Evolutionary conservation across 2,888 invertebrate genomes (phyloP).

Genomic region (Pasiphila rectangulata): DNA sequence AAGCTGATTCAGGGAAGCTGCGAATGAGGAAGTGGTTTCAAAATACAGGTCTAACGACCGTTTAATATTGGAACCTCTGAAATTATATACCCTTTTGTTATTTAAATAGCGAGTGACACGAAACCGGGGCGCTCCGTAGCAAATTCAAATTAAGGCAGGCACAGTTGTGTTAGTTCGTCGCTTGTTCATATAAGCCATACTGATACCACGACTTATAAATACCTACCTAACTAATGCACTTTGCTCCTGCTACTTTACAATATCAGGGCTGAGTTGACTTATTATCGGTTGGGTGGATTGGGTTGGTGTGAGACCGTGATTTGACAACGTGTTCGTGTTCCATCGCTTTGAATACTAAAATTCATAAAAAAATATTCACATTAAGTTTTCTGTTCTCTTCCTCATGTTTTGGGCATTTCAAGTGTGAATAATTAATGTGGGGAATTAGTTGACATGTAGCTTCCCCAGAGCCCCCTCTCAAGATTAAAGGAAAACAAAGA

Average conservation of each 20-base stretch:
- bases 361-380: slow-evolving; percentile 16
- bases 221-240: not conserved
- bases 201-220: slow-evolving; percentile 15
- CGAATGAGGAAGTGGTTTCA: slow-evolving; percentile 64
- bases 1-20: slow-evolving; percentile 69
- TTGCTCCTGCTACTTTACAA: not conserved
- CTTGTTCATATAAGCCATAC: slow-evolving; percentile 15
- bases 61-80: slow-evolving; percentile 27
- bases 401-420: slow-evolving; percentile 50
- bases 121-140: slow-evolving; percentile 19
- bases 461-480: slow-evolving; percentile 48
- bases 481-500: slow-evolving; percentile 56
- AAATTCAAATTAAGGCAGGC: slow-evolving; percentile 18
- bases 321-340: no score
- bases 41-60: slow-evolving; percentile 50
- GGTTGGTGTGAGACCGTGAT: no score
- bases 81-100: slow-evolving; percentile 18
- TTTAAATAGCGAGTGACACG: slow-evolving; percentile 17
- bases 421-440: slow-evolving; percentile 65
- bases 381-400: slow-evolving; percentile 35
- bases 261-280: no score
- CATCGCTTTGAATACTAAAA: no score
- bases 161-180: slow-evolving; percentile 10
- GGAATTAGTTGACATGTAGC: slow-evolving; percentile 57
- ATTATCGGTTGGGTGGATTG: no score